Percentiles rank a stretch among this genome's conserved stretches.
Evolutionary conservation across 2,797 vertebrate species (phyloP).

Genomic region (Lagocephalus sceleratus): DNA sequence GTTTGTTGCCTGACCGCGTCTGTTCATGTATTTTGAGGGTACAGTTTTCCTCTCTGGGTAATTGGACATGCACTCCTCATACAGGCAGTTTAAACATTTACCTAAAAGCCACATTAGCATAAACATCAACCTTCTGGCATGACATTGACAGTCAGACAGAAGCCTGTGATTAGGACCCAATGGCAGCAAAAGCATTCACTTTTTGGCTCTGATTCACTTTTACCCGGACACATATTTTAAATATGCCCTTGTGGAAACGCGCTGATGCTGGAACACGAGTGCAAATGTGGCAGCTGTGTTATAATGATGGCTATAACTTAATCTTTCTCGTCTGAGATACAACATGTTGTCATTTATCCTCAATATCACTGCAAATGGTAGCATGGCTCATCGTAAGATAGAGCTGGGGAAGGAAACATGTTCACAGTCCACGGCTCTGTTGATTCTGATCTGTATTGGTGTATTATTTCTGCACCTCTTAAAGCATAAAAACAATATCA

Average conservation of each 20-base stretch:
- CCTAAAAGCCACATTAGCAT: constrained; percentile 1
- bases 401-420: constrained; percentile 22
- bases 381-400: constrained; percentile 20
- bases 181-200: background rate
- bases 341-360: constrained; percentile 10
- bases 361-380: constrained; percentile 7
- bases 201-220: constrained; percentile 1
- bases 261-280: too few relatives aligned
- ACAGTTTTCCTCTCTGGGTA: background rate
- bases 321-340: constrained; percentile 7
- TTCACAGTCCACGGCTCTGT: constrained; percentile 23
- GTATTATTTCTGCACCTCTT: constrained; percentile 15
- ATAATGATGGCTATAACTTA: background rate
- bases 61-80: background rate
- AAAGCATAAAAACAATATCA: background rate
- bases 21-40: background rate
- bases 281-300: background rate
- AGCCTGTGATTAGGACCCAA: background rate
- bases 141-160: constrained; percentile 3
- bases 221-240: background rate
- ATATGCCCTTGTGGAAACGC: background rate
- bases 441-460: too few relatives aligned
- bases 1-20: constrained; percentile 4
- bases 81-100: constrained; percentile 7
- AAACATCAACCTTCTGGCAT: background rate